Base-by-base conservation (phyloP, 2,113 vertebrate species). In the Ibidorhyncha struthersii region DNA sequence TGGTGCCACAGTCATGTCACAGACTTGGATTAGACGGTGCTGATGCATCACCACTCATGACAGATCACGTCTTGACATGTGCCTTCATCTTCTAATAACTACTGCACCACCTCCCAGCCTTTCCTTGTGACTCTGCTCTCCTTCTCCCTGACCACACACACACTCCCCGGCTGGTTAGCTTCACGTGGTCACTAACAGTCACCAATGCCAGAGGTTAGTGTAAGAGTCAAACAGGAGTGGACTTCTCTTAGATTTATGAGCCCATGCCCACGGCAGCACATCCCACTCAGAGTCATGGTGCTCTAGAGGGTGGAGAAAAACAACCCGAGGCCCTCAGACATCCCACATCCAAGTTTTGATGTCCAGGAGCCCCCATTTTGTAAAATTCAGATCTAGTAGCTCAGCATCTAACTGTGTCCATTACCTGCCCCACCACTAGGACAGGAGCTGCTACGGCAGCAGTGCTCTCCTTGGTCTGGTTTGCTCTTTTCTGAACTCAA, bases 371-470 rank as follows among this genome's bases (percentile, higher is more conserved):
- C 20, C 61, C 12, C 4, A 2, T n/a, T 20, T 43, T 30, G 10
- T 40, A 29, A 32, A 50, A 50, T 27, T 69, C 27, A 67, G 22
- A 30, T 14, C 50, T 59, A 30, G 14, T 25, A 53, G 52, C 26
- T 55, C 45, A 43, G 25, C 1, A 0, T 55, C 10, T 14, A n/a
- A 72, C 10, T 25, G 45, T 71, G n/a, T 22, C 59, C 4, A 1
- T 10, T 12, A 47, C 6, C 47, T 73, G 41, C 26, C 29, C 38
- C 50, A 25, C n/a, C 59, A 8, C 4, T 43, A 15, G 21, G 50
- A 20, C 26, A 70, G 29, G 43, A 59, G 13, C n/a, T 69, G 38
- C 25, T 58, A 7, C 2, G 13, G 72, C 8, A 41, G 4, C 18
- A 26, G 20, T 5, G 11, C 20, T 74, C 6, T 7, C 32, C 56